Evolutionary conservation across 2,113 vertebrate species (phyloP).

Genomic region (Xenopus borealis): DNA sequence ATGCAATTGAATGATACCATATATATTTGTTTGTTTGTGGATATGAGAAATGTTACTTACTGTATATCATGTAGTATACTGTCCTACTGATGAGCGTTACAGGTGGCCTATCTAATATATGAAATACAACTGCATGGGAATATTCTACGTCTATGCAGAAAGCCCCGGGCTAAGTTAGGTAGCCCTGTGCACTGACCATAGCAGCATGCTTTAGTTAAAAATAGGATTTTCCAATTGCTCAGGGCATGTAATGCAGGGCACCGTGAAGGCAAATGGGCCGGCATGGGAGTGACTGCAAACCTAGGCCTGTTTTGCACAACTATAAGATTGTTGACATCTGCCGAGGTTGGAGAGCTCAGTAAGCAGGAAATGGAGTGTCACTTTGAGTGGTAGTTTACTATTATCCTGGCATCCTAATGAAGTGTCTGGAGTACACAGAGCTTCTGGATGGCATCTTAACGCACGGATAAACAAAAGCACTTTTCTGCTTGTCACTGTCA

Average conservation of each 20-base stretch:
- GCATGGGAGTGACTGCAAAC: conserved; percentile 81
- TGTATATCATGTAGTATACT: too few species aligned
- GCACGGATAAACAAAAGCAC: conserved; percentile 93
- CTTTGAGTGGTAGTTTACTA: conserved; percentile 96
- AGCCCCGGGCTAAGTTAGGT: conserved; percentile 23
- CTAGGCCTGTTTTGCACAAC: conserved; percentile 78
- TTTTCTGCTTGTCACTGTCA: conserved; percentile 84
- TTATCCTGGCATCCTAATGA: conserved; percentile 99
- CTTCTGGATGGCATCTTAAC: conserved; percentile 94
- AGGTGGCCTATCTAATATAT: too few species aligned
- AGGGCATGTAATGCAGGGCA: conserved; percentile 77
- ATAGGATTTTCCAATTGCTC: conserved; percentile 69
- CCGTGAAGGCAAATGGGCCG: conserved; percentile 72
- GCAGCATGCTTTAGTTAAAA: conserved; percentile 65
- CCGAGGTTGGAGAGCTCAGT: conserved; percentile 97
- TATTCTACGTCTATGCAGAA: too few species aligned
- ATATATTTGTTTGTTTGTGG: too few species aligned
- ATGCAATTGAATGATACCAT: too few species aligned
- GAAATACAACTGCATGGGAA: too few species aligned
- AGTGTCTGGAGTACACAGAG: conserved; percentile 93
- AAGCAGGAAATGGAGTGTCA: conserved; percentile 98
- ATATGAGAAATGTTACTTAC: too few species aligned
- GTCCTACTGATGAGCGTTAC: too few species aligned
- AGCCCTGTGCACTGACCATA: conserved; percentile 61
- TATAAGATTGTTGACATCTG: conserved; percentile 97